Percentiles rank a stretch among this genome's conserved stretches.
These are phyloP conservation scores for Drosophila pegasa DNA, from an alignment of 2,888 invertebrate genomes.

Conservation along the genomic window DNA sequence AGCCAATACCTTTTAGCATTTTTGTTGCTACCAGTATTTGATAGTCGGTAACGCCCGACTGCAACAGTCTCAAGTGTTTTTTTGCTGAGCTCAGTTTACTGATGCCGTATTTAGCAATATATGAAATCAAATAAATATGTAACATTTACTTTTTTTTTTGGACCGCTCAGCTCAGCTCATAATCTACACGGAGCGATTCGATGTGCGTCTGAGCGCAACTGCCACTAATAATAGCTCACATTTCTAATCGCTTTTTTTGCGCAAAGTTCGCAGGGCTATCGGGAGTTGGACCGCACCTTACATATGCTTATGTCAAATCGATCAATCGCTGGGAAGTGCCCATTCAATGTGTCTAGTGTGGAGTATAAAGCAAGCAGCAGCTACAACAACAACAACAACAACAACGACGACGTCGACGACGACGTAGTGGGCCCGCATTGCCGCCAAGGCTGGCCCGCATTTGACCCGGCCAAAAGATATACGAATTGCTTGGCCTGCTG, in stretches of 20 bases:
- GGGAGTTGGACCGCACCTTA: conserved; percentile 19
- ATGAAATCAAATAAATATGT: neutral
- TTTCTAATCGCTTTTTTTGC: conserved; percentile 24
- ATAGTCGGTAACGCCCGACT: too few species aligned
- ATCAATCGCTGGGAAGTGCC: conserved; percentile 37
- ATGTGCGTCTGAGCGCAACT: conserved; percentile 1
- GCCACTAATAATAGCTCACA: conserved; percentile 1
- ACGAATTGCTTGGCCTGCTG: conserved; percentile 41
- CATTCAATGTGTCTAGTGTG: conserved; percentile 29
- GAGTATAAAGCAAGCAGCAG: conserved; percentile 48
- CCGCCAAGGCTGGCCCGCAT: conserved; percentile 68
- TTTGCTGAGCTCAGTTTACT: neutral
- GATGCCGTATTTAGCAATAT: neutral
- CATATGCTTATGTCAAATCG: conserved; percentile 27
- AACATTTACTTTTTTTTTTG: conserved; percentile 1
- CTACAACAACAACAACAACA: conserved; percentile 3
- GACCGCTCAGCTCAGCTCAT: conserved; percentile 2
- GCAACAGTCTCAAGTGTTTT: too few species aligned
- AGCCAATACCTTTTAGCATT: too few species aligned
- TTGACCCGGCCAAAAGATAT: conserved; percentile 59
- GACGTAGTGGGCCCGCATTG: conserved; percentile 47
- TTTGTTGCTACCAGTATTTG: too few species aligned
- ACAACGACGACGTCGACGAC: conserved; percentile 1
- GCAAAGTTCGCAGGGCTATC: conserved; percentile 34
- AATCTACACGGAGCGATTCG: neutral